phyloP scores from a whole-genome alignment of 2,113 vertebrate species.

The Amphiprion percula region DNA sequence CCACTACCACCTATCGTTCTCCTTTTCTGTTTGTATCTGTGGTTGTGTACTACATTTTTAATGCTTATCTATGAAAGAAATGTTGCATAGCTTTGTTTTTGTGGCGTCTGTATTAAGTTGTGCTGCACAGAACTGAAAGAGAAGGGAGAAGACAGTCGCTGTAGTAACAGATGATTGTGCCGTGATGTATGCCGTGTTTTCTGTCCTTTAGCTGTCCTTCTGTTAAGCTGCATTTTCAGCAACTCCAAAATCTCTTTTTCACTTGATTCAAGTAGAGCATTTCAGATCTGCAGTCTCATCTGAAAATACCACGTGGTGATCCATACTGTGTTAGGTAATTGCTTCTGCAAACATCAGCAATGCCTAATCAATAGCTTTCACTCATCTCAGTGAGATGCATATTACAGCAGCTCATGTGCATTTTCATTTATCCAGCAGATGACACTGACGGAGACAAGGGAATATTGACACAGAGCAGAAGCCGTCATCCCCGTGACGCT shows the following conservation, averaged over 20 bases:
- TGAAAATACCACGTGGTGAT: constrained; percentile 25
- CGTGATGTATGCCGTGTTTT: background rate
- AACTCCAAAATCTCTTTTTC: background rate
- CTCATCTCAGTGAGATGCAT: constrained; percentile 49
- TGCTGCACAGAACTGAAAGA: background rate
- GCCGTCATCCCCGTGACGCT: constrained; percentile 35
- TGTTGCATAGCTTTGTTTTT: background rate
- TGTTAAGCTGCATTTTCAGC: background rate
- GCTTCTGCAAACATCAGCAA: constrained; percentile 62
- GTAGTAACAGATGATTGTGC: background rate
- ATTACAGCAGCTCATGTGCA: constrained; percentile 54
- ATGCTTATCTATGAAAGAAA: background rate
- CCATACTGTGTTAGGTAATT: constrained; percentile 69
- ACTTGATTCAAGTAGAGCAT: background rate
- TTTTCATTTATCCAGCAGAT: constrained; percentile 57
- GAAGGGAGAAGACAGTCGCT: background rate
- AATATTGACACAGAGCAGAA: constrained; percentile 61
- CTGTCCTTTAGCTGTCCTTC: constrained; percentile 1
- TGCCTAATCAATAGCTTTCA: constrained; percentile 69
- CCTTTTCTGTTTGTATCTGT: too few relatives aligned
- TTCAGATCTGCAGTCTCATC: constrained; percentile 50
- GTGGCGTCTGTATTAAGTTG: background rate
- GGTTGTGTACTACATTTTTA: background rate
- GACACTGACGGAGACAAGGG: constrained; percentile 34
- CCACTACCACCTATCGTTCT: too few relatives aligned